Evolutionary conservation across 1,140 invertebrate genomes (phyloP).

Genomic region (Danaus melanippus): DNA sequence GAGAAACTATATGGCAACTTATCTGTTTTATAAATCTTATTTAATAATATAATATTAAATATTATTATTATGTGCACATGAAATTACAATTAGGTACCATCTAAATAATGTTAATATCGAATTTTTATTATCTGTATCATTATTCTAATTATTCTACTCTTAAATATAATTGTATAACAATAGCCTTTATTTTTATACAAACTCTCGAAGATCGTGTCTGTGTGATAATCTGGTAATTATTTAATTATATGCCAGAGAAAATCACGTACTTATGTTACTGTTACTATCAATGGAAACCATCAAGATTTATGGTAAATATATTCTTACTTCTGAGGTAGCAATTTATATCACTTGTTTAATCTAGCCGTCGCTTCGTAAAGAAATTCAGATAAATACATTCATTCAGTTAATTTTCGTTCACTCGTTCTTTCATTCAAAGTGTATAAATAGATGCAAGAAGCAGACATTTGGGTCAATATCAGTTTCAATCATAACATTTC

Average conservation of each 20-base stretch:
- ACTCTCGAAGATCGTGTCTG: too few species aligned
- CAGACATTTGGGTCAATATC: background rate
- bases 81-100: too few species aligned
- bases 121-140: too few species aligned
- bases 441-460: background rate
- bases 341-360: conserved; percentile 8
- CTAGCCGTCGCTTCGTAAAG: background rate
- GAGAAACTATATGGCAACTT: too few species aligned
- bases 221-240: conserved; percentile 16
- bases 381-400: background rate
- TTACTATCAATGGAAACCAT: conserved; percentile 16
- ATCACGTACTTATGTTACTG: conserved; percentile 15
- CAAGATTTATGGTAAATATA: conserved; percentile 21
- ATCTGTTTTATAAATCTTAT: too few species aligned
- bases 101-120: too few species aligned
- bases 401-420: background rate
- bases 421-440: background rate
- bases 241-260: conserved; percentile 17
- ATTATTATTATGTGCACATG: too few species aligned
- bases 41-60: too few species aligned
- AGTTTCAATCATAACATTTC: background rate
- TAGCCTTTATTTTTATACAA: too few species aligned
- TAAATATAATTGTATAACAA: too few species aligned
- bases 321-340: conserved; percentile 1
- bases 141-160: too few species aligned